Base-by-base conservation (phyloP, 2,797 vertebrate genomes). In the Hirundo rustica region DNA sequence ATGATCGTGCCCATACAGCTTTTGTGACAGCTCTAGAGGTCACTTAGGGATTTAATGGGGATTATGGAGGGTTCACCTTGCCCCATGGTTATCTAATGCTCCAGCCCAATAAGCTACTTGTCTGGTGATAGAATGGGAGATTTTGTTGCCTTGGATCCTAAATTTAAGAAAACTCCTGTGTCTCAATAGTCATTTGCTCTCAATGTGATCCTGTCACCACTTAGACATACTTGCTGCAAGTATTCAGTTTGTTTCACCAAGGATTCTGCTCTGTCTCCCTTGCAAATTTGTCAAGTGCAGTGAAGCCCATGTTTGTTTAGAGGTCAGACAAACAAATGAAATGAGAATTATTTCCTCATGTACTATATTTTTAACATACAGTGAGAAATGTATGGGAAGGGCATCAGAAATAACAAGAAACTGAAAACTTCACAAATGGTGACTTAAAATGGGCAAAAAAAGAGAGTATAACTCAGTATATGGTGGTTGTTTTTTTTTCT, bases 1-100 rank as follows among this genome's bases (percentile, higher is more conserved):
- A 2, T 11, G 10, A 13, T 17, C 1, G 1, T 44, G 26, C 9
- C 7, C 58, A 38, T 10, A 3, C 0, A 1, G 30, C 16, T 72
- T 76, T 75, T 48, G 29, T 21, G n/a, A 44, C 3, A 11, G 9
- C 47, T 80, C 30, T 68, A 48, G 64, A 55, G 7, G 29, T 72
- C 36, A 27, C 10, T 60, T 48, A 19, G 30, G 32, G 32, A 36
- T 38, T 76, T 65, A 45, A 55, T 32, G 21, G 34, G 14, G 9
- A 73, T 57, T 60, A 5, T 16, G 22, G n/a, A 64, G n/a, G 9
- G 14, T 48, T 84, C 25, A n/a, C 18, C 16, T 78, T 11, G 2
- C 21, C 74, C 57, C 27, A 4, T 54, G 34, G 10, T 23, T 23
- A 11, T 53, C 19, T n/a, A 9, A 55, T 13, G 2, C 19, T 70